Conservation (phyloP, 2,888 invertebrate genomes). For the Drosophila affinis region DNA sequence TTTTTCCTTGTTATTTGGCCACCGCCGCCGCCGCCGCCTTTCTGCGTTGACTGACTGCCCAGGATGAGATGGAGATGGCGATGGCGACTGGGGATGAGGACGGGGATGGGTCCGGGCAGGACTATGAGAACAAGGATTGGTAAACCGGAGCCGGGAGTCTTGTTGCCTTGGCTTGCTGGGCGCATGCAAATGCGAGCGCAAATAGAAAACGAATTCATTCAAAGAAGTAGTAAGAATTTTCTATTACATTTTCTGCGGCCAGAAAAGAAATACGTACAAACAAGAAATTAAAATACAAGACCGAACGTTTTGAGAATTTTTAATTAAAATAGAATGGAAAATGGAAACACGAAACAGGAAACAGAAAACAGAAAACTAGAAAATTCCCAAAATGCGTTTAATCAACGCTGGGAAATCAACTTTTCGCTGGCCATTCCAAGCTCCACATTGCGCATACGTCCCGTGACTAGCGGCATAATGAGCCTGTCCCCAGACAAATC, state of each 20-base stretch:
- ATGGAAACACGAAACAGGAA: slow-evolving; percentile 23
- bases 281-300: slow-evolving; percentile 74
- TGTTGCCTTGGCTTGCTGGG: slow-evolving; percentile 34
- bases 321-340: slow-evolving; percentile 62
- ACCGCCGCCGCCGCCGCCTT: slow-evolving; percentile 30
- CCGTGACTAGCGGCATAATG: not conserved
- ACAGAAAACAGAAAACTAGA: slow-evolving; percentile 18
- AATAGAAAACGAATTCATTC: slow-evolving; percentile 78
- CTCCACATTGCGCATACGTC: slow-evolving; percentile 37
- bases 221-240: slow-evolving; percentile 76
- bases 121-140: slow-evolving; percentile 40
- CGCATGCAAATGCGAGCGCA: slow-evolving; percentile 67
- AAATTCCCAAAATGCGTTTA: slow-evolving; percentile 57
- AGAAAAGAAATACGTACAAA: slow-evolving; percentile 50
- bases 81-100: not conserved
- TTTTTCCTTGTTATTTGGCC: slow-evolving; percentile 43
- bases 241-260: slow-evolving; percentile 70
- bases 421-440: slow-evolving; percentile 28
- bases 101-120: not conserved
- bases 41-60: slow-evolving; percentile 37
- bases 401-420: slow-evolving; percentile 55
- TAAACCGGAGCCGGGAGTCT: slow-evolving; percentile 37
- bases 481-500: not conserved
- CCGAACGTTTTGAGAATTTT: slow-evolving; percentile 73
- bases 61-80: slow-evolving; percentile 30